Base-by-base conservation (phyloP, 1,140 invertebrate genomes). In the Oncopeltus fasciatus region DNA sequence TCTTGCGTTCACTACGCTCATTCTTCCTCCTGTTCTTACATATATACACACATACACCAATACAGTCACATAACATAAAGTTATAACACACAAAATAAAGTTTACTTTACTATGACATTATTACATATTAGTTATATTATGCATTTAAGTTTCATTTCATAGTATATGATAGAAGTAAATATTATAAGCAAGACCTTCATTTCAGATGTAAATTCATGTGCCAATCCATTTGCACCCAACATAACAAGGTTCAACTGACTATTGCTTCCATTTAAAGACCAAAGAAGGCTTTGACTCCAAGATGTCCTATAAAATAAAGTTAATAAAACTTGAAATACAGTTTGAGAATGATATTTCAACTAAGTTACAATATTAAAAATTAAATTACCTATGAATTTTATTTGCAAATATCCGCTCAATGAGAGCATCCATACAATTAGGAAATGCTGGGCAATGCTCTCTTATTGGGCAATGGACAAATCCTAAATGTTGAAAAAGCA, bases 391-490 rank as follows among this genome's bases (percentile, higher is more conserved):
- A 64, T 84, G 80, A 38, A 81, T 80, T 73, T 85, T 86, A 38
- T 83, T 81, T 46, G 82, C 79, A 62, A 90, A 76, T 68, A 88
- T 81, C 68, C 85, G 75, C 73, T 87, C 86, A 67, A 90, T 86
- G n/a, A 89, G 72, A 57, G 81, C 81, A 74, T 97, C 94, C 74
- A 94, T 86, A 73, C 93, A 97, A 75, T 89, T 87, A 60, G 86
- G 82, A 74, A 85, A 90, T 44, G 88, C 88, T 21, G 91, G 92
- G 73, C 95, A 98, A 72, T 94, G 90, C 73, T 96, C 93, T 31
- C 88, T 77, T 70, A 93, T 90, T 14, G 94, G 92, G 75, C 90
- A 93, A 74, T 98, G 93, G 51, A 98, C 87, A 76, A 97, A 98
- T 57, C 93, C 92, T 27, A 97, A 76, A 75, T 97, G 94, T 72